Evolutionary conservation across 1,140 invertebrate genomes (phyloP).

Genomic region (Temnothorax curvispinosus): DNA sequence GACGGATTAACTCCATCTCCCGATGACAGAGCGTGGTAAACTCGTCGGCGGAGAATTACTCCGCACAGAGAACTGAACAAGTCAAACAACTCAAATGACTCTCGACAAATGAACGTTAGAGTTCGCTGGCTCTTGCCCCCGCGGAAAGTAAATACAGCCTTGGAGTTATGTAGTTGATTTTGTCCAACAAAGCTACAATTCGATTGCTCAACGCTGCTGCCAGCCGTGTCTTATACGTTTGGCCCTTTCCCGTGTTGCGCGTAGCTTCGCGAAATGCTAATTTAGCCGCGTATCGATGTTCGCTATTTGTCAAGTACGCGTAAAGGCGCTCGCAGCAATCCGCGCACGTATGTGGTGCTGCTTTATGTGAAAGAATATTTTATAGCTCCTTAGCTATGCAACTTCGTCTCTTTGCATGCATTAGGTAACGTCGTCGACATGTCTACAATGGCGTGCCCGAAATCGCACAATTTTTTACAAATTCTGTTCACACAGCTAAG

Average conservation of each 20-base stretch:
- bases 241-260: background rate
- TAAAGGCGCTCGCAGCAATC: constrained; percentile 25
- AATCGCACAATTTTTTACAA: background rate
- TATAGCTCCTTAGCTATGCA: constrained; percentile 11
- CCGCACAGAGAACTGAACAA: constrained; percentile 51
- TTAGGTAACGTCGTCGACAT: constrained; percentile 17
- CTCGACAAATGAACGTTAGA: constrained; percentile 68
- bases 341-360: constrained; percentile 6
- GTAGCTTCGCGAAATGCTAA: constrained; percentile 41
- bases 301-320: constrained; percentile 31
- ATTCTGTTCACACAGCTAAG: background rate
- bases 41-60: constrained; percentile 48
- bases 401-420: constrained; percentile 30
- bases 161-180: constrained; percentile 57
- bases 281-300: constrained; percentile 37
- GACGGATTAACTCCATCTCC: constrained; percentile 56
- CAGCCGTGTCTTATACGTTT: constrained; percentile 28
- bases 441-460: background rate
- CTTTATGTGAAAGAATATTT: constrained; percentile 45
- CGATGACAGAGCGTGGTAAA: constrained; percentile 45
- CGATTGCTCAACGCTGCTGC: constrained; percentile 51
- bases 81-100: constrained; percentile 71
- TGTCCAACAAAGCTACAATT: constrained; percentile 55
- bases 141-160: constrained; percentile 47
- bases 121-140: constrained; percentile 44